A percentile compares a stretch with the other conserved stretches of the same genome.
These are phyloP conservation scores for Falco berigora DNA, from an alignment of 2,797 vertebrate genomes.

Conservation along the genomic window DNA sequence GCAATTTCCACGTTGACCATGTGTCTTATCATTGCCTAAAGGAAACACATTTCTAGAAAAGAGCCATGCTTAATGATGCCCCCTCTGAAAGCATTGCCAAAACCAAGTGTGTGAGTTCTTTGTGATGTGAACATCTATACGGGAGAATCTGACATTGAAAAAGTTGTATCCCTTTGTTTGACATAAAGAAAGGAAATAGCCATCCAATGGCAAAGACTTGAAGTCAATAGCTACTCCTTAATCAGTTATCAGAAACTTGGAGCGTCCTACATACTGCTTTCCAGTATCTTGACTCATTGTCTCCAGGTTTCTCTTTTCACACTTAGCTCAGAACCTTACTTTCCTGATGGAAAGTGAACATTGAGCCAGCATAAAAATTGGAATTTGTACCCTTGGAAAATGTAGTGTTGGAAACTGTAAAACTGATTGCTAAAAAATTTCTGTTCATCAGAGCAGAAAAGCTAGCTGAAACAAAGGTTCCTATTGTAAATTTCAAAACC, in stretches of 20 bases:
- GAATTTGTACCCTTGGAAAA: neutral
- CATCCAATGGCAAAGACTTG: conserved; percentile 7
- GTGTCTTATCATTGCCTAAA: neutral
- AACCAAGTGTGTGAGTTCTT: neutral
- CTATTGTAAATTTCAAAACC: neutral
- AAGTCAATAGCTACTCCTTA: neutral
- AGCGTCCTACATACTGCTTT: neutral
- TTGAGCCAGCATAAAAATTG: neutral
- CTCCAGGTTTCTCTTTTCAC: neutral
- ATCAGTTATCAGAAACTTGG: neutral
- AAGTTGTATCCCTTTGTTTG: conserved; percentile 5
- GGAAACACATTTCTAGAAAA: neutral
- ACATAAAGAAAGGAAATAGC: neutral
- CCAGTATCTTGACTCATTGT: neutral
- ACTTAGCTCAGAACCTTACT: neutral
- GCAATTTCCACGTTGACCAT: neutral
- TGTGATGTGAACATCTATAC: neutral
- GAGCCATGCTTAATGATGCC: neutral
- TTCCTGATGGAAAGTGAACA: conserved; percentile 25
- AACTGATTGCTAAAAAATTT: neutral
- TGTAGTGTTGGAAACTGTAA: neutral
- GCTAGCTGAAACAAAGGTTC: neutral
- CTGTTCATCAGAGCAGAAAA: neutral
- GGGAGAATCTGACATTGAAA: neutral
- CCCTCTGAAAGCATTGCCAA: neutral